phyloP scores from a whole-genome alignment of 2,797 vertebrate species.

The Ambastaia sidthimunki region DNA sequence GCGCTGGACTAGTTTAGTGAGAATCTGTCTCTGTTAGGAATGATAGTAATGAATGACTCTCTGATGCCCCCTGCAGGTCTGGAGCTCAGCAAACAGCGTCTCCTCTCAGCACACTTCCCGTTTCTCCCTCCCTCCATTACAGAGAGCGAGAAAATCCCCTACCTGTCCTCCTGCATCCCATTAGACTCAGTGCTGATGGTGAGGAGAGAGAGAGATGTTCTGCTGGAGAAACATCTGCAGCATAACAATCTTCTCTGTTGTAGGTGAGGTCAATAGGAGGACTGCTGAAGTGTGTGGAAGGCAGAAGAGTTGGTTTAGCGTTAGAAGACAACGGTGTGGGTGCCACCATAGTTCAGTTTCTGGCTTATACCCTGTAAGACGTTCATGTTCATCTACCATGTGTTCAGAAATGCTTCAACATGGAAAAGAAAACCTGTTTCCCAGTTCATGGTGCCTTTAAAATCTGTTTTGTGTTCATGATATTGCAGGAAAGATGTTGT shows the following conservation, averaged over 20 bases:
- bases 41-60: not conserved
- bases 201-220: constrained; percentile 54
- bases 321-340: constrained; percentile 86
- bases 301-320: constrained; percentile 91
- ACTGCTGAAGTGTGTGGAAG: constrained; percentile 92
- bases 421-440: not conserved
- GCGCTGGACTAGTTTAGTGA: not conserved
- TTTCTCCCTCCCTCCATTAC: constrained; percentile 86
- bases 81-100: constrained; percentile 90
- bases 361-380: constrained; percentile 85
- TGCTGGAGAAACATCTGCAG: not conserved
- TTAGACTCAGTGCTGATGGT: constrained; percentile 90
- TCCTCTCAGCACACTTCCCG: constrained; percentile 87
- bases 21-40: not conserved
- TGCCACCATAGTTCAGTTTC: constrained; percentile 90
- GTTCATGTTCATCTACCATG: constrained; percentile 23
- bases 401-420: not conserved
- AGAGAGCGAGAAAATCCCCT: constrained; percentile 86
- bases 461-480: constrained; percentile 46
- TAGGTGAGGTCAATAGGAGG: constrained; percentile 89
- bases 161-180: constrained; percentile 90
- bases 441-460: not conserved
- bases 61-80: constrained; percentile 72
- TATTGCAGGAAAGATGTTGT: constrained; percentile 79
- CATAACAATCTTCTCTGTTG: constrained; percentile 28